phyloP scores from a whole-genome alignment of 2,888 invertebrate genomes.

The Apeira syringaria region DNA sequence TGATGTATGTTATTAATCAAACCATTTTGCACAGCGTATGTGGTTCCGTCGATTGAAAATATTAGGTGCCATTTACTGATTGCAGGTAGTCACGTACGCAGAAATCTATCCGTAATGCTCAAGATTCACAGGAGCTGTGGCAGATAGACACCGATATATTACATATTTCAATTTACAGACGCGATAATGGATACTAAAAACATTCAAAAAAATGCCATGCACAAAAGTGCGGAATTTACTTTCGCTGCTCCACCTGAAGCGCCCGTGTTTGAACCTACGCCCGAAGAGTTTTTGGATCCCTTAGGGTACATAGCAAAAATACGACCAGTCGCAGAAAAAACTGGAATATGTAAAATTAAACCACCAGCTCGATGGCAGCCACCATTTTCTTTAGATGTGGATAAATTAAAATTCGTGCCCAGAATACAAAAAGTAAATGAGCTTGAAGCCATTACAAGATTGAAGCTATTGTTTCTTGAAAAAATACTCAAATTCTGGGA shows the following conservation, averaged over 20 bases:
- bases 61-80: conserved; percentile 78
- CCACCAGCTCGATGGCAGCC: conserved; percentile 91
- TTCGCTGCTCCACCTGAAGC: conserved; percentile 85
- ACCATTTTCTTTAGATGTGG: conserved; percentile 90
- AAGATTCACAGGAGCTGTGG: conserved; percentile 5
- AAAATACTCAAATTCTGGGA: conserved; percentile 90
- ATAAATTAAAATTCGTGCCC: conserved; percentile 82
- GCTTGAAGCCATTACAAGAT: conserved; percentile 87
- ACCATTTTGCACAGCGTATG: conserved; percentile 8
- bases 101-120: conserved; percentile 11
- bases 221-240: conserved; percentile 77
- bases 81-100: conserved; percentile 77
- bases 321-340: conserved; percentile 87
- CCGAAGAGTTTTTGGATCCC: conserved; percentile 89
- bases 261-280: conserved; percentile 88
- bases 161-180: conserved; percentile 5
- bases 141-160: neutral
- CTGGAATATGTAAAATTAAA: conserved; percentile 90
- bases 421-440: conserved; percentile 81
- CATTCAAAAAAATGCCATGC: conserved; percentile 81
- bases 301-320: conserved; percentile 89
- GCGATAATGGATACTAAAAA: conserved; percentile 71
- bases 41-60: conserved; percentile 3
- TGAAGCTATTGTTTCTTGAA: conserved; percentile 89
- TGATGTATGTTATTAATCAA: conserved; percentile 1